These are phyloP conservation scores for Noctua pronuba DNA, from an alignment of 2,888 invertebrate species.

Conservation along the genomic window DNA sequence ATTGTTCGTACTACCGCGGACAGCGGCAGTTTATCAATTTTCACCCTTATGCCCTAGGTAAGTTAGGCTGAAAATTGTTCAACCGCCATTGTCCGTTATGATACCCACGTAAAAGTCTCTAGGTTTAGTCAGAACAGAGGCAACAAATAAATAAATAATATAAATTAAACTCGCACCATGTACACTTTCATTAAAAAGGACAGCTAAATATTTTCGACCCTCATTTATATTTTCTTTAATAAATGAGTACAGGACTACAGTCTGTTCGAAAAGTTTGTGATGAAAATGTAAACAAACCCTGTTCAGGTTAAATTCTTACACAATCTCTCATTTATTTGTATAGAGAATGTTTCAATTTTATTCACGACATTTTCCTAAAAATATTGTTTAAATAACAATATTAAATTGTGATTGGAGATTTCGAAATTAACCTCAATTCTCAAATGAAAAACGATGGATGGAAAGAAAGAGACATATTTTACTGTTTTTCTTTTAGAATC, in stretches of 20 bases:
- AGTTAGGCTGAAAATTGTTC: not conserved
- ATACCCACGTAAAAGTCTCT: not conserved
- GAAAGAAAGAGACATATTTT: no score
- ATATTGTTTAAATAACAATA: not conserved
- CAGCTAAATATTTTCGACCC: slow-evolving; percentile 29
- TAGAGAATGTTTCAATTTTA: not conserved
- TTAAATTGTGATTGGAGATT: not conserved
- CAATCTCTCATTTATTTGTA: not conserved
- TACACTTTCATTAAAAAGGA: slow-evolving; percentile 5
- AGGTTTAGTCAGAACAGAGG: not conserved
- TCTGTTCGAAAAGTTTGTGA: not conserved
- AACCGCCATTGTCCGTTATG: not conserved
- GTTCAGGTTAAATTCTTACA: not conserved
- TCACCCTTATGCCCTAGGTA: not conserved
- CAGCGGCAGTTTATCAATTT: not conserved
- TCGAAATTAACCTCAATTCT: not conserved
- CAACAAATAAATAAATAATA: not conserved
- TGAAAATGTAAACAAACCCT: not conserved
- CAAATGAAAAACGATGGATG: not conserved
- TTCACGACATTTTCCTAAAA: not conserved
- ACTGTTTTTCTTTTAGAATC: no score
- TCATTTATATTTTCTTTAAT: slow-evolving; percentile 42
- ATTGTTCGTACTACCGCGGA: no score
- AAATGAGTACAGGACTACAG: slow-evolving; percentile 17
- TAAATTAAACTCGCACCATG: not conserved